Percentiles rank a stretch among this genome's conserved stretches.
Conservation (phyloP, 2,797 vertebrate genomes). For the Enteromius fasciolatus region DNA sequence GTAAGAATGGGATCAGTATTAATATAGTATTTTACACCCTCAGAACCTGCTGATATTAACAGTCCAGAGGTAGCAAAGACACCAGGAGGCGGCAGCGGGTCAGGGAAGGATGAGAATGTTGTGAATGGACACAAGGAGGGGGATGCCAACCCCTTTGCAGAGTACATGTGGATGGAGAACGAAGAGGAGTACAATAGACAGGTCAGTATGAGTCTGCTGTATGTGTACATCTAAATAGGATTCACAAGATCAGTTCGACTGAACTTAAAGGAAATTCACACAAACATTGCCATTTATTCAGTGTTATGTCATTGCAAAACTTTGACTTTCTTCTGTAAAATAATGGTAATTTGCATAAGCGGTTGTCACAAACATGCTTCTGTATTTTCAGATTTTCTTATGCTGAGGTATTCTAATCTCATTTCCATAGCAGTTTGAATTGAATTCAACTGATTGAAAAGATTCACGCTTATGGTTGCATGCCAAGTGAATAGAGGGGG, state of each 20-base stretch:
- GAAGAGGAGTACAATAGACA: constrained; percentile 87
- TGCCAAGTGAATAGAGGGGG: background rate
- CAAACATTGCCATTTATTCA: background rate
- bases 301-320: background rate
- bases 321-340: background rate
- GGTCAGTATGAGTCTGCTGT: constrained; percentile 63
- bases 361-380: background rate
- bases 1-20: background rate
- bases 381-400: background rate
- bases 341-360: background rate
- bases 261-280: background rate
- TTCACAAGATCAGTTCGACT: background rate
- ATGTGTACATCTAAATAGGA: background rate
- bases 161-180: constrained; percentile 91
- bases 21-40: background rate
- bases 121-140: constrained; percentile 76
- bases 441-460: background rate
- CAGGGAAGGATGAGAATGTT: constrained; percentile 58
- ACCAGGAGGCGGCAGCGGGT: constrained; percentile 51
- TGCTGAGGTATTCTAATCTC: background rate
- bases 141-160: constrained; percentile 82
- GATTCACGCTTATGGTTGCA: background rate
- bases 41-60: constrained; percentile 80
- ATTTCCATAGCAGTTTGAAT: background rate
- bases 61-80: constrained; percentile 74